These are phyloP conservation scores for Eudasyphora cyanicolor DNA, from an alignment of 2,888 invertebrate species.

Conservation along the genomic window DNA sequence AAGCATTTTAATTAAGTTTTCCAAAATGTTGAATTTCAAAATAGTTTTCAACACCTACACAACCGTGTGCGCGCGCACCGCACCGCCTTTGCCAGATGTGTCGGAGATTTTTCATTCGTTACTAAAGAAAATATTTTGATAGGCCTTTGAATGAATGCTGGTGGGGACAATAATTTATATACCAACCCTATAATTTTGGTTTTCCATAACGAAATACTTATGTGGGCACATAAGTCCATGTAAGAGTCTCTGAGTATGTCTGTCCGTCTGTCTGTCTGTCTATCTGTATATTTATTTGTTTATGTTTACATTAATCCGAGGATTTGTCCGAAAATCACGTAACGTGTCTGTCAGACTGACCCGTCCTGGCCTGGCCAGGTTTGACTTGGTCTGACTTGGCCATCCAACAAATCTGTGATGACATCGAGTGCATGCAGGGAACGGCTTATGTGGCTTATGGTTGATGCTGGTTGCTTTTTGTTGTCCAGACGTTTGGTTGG, in stretches of 20 bases:
- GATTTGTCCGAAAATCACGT: conserved; percentile 50
- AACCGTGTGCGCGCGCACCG: neutral
- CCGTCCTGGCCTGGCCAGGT: neutral
- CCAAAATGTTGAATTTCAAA: neutral
- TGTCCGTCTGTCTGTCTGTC: neutral
- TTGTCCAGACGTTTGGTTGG: neutral
- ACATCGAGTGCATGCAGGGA: conserved; percentile 17
- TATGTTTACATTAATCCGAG: conserved; percentile 47
- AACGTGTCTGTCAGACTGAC: neutral
- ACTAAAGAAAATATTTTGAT: conserved; percentile 30
- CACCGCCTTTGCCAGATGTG: too few species aligned
- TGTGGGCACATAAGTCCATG: neutral
- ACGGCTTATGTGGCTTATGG: conserved; percentile 5
- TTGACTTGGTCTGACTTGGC: neutral
- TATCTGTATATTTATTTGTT: neutral
- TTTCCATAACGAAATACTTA: conserved; percentile 3
- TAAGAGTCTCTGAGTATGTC: neutral
- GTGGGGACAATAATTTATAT: neutral
- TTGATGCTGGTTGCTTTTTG: neutral
- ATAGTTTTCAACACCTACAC: conserved; percentile 29
- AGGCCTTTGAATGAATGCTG: neutral
- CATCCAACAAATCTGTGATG: conserved; percentile 25
- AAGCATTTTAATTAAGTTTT: conserved; percentile 23
- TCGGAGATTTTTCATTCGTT: neutral
- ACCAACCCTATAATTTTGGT: conserved; percentile 14